phyloP scores from a whole-genome alignment of 2,888 invertebrate species.

The Cheilosia soror region DNA sequence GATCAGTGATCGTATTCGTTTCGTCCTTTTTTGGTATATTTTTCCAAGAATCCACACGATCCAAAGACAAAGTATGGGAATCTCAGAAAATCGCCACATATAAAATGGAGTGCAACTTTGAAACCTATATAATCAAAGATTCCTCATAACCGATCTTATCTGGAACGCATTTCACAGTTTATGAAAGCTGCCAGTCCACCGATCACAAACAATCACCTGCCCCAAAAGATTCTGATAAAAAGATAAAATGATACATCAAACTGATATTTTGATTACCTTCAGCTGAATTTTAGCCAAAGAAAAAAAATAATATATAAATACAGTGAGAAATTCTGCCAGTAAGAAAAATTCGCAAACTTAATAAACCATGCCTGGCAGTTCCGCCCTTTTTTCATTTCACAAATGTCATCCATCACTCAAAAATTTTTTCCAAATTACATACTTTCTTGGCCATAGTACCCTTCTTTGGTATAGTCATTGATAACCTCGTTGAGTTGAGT shows the following conservation, averaged over 20 bases:
- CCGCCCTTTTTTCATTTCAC: constrained; percentile 64
- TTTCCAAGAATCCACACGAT: constrained; percentile 10
- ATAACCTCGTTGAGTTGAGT: constrained; percentile 71
- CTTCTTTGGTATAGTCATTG: constrained; percentile 48
- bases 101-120: constrained; percentile 10
- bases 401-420: constrained; percentile 75
- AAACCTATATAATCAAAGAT: constrained; percentile 24
- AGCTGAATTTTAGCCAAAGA: neutral
- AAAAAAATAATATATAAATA: constrained; percentile 4
- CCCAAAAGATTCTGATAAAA: constrained; percentile 41
- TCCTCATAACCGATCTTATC: constrained; percentile 36
- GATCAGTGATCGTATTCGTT: constrained; percentile 24
- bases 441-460: constrained; percentile 21
- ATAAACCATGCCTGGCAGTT: constrained; percentile 28
- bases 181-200: constrained; percentile 50
- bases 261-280: constrained; percentile 59
- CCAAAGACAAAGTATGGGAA: neutral
- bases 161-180: constrained; percentile 2
- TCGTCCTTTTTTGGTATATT: neutral
- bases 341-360: constrained; percentile 42
- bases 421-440: constrained; percentile 51
- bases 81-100: neutral
- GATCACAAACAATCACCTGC: constrained; percentile 63
- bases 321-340: neutral
- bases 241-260: constrained; percentile 57